phyloP scores from a whole-genome alignment of 2,113 vertebrate genomes.

The Heptranchias perlo region DNA sequence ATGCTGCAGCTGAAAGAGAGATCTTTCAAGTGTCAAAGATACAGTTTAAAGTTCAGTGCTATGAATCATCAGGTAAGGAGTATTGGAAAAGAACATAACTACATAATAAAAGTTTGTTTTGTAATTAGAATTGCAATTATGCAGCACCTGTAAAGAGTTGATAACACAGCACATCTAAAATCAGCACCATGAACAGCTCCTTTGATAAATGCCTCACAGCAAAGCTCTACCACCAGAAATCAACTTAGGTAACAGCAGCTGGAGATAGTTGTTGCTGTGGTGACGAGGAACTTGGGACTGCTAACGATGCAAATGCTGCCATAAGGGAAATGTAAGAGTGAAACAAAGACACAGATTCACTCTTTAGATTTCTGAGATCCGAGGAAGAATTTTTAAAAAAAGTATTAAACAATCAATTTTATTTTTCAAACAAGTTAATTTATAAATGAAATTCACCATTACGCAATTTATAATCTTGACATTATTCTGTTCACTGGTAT shows the following conservation, averaged over 20 bases:
- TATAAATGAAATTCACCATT: neutral
- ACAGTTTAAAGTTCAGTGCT: neutral
- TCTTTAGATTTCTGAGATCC: neutral
- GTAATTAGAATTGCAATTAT: constrained; percentile 25
- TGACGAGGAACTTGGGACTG: constrained; percentile 31
- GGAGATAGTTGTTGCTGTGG: constrained; percentile 34
- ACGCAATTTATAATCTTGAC: neutral
- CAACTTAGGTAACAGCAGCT: constrained; percentile 36
- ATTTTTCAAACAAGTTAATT: neutral
- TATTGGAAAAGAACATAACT: no score
- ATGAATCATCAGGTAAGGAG: constrained; percentile 10
- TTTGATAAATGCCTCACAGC: constrained; percentile 32
- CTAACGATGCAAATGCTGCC: constrained; percentile 33
- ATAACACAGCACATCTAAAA: constrained; percentile 18
- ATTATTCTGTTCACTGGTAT: neutral
- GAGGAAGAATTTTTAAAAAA: neutral
- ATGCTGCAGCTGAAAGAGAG: neutral
- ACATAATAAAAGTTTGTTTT: neutral
- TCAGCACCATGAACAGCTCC: constrained; percentile 33
- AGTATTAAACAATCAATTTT: neutral
- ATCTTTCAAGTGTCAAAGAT: neutral
- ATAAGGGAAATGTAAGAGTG: constrained; percentile 31
- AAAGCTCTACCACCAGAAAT: neutral
- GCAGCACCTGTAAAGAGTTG: neutral
- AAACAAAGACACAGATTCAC: constrained; percentile 34